Conservation (phyloP, 2,797 vertebrate genomes). For the Xerus rutilus region DNA sequence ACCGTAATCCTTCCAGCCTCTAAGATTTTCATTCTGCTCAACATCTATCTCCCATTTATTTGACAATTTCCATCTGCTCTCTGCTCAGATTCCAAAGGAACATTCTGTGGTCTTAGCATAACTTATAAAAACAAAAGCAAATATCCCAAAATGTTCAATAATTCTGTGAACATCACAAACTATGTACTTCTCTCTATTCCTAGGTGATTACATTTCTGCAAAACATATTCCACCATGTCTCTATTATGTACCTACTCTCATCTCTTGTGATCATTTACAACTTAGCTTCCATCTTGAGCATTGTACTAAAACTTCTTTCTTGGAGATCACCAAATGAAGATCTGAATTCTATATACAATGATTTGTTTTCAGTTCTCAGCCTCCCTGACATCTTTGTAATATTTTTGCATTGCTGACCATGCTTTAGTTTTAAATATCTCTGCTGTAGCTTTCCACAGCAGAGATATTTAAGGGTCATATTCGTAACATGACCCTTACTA, state of each 20-base stretch:
- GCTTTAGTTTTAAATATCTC: neutral
- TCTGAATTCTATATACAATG: neutral
- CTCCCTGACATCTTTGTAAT: neutral
- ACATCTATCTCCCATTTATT: neutral
- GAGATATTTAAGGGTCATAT: too few relatives aligned
- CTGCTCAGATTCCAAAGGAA: neutral
- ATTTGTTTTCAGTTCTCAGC: neutral
- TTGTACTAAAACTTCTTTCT: conserved; percentile 5
- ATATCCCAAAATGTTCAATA: neutral
- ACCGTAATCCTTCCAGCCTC: neutral
- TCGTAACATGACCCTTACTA: neutral
- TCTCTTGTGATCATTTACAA: neutral
- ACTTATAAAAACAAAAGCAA: neutral
- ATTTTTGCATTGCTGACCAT: neutral
- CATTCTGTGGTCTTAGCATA: neutral
- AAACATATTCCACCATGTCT: neutral
- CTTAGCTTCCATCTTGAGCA: neutral
- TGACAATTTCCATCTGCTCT: neutral
- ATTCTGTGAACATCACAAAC: neutral
- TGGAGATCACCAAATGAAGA: conserved; percentile 6
- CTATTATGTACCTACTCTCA: neutral
- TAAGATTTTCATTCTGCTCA: neutral
- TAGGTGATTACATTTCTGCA: neutral
- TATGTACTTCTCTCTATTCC: neutral
- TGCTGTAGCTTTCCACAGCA: neutral